These are phyloP conservation scores for Incurvaria masculella DNA, from an alignment of 2,888 invertebrate genomes.

Conservation along the genomic window DNA sequence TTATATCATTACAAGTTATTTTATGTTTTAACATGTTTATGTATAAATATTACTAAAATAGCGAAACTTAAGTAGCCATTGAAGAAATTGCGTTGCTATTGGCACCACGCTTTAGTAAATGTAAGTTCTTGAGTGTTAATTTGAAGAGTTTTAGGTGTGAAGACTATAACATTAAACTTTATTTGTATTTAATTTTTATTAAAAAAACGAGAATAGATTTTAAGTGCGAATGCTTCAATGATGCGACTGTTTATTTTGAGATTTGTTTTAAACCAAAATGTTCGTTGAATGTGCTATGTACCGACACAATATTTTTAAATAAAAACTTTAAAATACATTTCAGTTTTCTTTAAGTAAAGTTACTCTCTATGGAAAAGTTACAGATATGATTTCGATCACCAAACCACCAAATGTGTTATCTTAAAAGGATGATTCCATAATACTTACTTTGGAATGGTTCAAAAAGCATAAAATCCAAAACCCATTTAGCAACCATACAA, in stretches of 20 bases:
- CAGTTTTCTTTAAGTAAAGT: too few species aligned
- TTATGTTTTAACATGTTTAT: not conserved
- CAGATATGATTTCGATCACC: too few species aligned
- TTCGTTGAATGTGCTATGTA: conserved; percentile 4
- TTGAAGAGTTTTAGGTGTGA: too few species aligned
- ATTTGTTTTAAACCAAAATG: conserved; percentile 1
- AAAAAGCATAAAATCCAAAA: too few species aligned
- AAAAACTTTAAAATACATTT: conserved; percentile 1
- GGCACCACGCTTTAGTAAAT: too few species aligned
- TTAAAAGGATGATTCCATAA: too few species aligned
- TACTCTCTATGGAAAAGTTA: too few species aligned
- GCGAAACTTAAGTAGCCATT: not conserved
- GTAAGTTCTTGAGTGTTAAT: too few species aligned
- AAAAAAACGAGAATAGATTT: not conserved
- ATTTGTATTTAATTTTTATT: not conserved
- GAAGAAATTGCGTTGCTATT: too few species aligned
- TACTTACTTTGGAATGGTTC: too few species aligned
- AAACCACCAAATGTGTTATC: too few species aligned
- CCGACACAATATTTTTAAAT: conserved; percentile 2
- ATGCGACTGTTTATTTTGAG: not conserved
- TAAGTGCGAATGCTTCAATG: not conserved
- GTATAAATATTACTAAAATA: not conserved
- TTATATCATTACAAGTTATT: not conserved
- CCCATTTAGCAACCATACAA: too few species aligned
- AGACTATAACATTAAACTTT: not conserved